A percentile compares a stretch with the other conserved stretches of the same genome.
phyloP scores from a whole-genome alignment of 2,888 invertebrate genomes.

The Andrena bucephala region DNA sequence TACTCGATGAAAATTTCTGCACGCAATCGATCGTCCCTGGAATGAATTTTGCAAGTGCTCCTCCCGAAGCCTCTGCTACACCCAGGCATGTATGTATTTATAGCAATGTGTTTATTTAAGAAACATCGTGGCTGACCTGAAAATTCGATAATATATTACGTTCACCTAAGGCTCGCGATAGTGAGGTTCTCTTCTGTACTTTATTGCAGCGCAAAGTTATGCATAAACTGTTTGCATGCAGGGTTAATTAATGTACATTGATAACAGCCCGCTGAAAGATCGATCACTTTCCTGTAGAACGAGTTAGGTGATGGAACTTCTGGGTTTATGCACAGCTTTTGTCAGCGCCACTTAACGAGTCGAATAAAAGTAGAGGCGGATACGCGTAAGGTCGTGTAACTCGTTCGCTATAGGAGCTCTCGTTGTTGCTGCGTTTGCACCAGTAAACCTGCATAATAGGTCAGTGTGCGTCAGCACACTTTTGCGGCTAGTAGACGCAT shows the following conservation, averaged over 20 bases:
- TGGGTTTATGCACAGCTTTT: constrained; percentile 37
- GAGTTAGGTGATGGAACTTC: constrained; percentile 9
- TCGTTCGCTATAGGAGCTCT: constrained; percentile 9
- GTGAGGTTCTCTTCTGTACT: not conserved
- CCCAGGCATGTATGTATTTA: not conserved
- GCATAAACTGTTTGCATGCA: constrained; percentile 24
- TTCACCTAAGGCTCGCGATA: not conserved
- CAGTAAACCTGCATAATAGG: constrained; percentile 18
- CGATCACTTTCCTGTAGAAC: constrained; percentile 13
- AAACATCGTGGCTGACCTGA: not conserved
- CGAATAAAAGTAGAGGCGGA: constrained; percentile 26
- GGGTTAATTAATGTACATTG: constrained; percentile 26
- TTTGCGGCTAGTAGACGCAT: constrained; percentile 49
- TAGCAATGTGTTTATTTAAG: not conserved
- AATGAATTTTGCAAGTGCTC: constrained; percentile 6
- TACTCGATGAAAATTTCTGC: not conserved
- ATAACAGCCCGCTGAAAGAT: constrained; percentile 27
- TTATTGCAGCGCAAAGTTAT: not conserved
- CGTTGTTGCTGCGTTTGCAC: constrained; percentile 9
- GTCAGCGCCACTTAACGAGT: constrained; percentile 40
- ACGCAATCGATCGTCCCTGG: not conserved
- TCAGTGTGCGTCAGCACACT: constrained; percentile 28
- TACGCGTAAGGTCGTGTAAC: constrained; percentile 39
- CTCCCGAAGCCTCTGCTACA: not conserved
- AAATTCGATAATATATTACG: not conserved